phyloP scores from a whole-genome alignment of 2,797 vertebrate genomes.

The Lacerta viridis region DNA sequence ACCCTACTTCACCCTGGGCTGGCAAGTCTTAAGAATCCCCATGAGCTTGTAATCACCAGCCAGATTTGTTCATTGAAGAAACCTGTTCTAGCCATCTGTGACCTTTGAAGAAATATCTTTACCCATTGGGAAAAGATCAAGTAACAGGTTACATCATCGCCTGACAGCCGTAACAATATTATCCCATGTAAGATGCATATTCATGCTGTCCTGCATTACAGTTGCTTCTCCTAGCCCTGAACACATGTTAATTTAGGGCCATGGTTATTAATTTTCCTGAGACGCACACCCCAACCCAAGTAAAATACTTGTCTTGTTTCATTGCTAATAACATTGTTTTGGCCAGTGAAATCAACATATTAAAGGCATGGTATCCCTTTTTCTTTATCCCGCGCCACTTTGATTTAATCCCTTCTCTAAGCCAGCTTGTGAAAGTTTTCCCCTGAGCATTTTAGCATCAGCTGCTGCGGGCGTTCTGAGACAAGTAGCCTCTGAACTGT shows the following conservation, averaged over 20 bases:
- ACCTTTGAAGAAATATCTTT: not conserved
- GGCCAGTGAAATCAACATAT: not conserved
- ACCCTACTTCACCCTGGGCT: not conserved
- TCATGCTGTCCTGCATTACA: not conserved
- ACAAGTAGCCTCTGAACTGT: no score
- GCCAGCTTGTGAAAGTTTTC: no score
- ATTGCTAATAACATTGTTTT: not conserved
- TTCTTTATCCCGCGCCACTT: no score
- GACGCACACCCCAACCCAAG: not conserved
- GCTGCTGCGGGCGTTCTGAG: no score
- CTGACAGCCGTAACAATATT: not conserved
- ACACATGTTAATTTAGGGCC: not conserved
- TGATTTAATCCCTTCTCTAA: no score
- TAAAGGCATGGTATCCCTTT: not conserved
- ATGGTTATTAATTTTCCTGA: not conserved
- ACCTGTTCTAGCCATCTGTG: not conserved
- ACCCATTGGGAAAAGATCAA: not conserved
- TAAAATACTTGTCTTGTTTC: conserved; percentile 2
- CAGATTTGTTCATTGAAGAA: not conserved
- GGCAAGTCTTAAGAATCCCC: not conserved
- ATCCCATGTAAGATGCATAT: not conserved
- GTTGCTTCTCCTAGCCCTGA: not conserved
- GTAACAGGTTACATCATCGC: not conserved
- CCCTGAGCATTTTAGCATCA: no score
- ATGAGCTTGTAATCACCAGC: not conserved